Percentiles rank a stretch among this genome's conserved stretches.
These are phyloP conservation scores for Cyanoderma ruficeps DNA, from an alignment of 2,113 vertebrate genomes.

Conservation along the genomic window DNA sequence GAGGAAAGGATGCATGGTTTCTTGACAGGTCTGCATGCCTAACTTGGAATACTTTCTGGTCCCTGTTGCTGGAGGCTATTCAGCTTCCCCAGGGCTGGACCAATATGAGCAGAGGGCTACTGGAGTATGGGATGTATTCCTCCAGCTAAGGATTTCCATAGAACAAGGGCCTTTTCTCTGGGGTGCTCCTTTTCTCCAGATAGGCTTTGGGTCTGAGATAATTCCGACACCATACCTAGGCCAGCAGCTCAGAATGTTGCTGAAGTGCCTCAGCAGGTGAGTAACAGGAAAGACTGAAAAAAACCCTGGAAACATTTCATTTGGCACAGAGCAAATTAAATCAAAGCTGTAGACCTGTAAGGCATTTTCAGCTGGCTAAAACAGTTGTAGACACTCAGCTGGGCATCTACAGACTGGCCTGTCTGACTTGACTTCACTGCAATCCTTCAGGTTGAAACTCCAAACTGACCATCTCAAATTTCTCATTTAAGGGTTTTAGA, in stretches of 20 bases:
- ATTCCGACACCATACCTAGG: rapidly evolving
- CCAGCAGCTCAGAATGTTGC: background rate
- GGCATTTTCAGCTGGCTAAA: background rate
- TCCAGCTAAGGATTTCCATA: background rate
- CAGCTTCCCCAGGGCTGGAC: background rate
- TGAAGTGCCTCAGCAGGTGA: background rate
- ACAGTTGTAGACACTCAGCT: background rate
- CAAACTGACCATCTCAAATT: background rate
- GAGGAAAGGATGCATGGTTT: background rate
- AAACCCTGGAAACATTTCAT: background rate
- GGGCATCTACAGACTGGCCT: background rate
- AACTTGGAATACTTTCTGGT: background rate
- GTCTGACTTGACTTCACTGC: background rate
- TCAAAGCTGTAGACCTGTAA: background rate
- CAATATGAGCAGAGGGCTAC: background rate
- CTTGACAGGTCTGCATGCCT: background rate
- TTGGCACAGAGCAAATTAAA: background rate
- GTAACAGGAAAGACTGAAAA: background rate
- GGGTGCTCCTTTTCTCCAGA: background rate
- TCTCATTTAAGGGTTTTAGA: background rate
- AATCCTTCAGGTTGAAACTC: background rate
- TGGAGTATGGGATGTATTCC: background rate
- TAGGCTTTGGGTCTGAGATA: background rate
- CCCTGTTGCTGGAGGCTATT: background rate
- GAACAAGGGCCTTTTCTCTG: background rate